These are phyloP conservation scores for Spongilla lacustris DNA, from an alignment of 37 sponge, comb jelly and placozoan genomes.

Conservation along the genomic window DNA sequence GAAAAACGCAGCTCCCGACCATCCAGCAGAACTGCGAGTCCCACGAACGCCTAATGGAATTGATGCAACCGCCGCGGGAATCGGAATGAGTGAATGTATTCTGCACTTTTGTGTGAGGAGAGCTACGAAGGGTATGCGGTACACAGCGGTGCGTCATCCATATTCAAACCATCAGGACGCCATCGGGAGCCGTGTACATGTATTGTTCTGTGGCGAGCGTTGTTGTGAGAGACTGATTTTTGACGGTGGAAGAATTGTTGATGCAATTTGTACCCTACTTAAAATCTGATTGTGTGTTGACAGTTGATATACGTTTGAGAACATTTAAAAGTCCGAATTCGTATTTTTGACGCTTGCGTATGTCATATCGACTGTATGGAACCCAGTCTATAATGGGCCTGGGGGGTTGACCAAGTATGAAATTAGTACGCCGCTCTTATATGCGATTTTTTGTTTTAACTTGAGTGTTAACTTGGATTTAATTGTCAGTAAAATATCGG, in stretches of 20 bases:
- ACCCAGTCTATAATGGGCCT: too few species aligned
- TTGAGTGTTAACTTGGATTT: too few species aligned
- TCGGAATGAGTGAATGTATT: not conserved
- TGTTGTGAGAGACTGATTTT: not conserved
- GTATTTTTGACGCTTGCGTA: too few species aligned
- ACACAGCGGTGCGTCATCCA: not conserved
- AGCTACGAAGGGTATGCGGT: not conserved
- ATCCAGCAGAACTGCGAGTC: not conserved
- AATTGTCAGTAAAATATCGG: too few species aligned
- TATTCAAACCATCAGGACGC: not conserved
- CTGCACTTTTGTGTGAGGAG: not conserved
- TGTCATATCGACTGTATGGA: too few species aligned
- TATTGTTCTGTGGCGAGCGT: not conserved
- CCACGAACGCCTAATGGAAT: not conserved
- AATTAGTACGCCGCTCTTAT: too few species aligned
- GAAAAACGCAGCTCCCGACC: constrained; percentile 19
- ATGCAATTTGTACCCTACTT: not conserved
- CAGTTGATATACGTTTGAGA: too few species aligned
- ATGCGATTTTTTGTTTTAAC: too few species aligned
- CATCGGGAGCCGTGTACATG: not conserved
- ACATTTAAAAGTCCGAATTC: too few species aligned
- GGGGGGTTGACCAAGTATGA: too few species aligned
- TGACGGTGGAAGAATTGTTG: not conserved
- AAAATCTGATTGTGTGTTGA: not conserved
- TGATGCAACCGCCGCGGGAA: too few species aligned